phyloP scores from a whole-genome alignment of 2,888 invertebrate species.

The Steinernema scapterisci region DNA sequence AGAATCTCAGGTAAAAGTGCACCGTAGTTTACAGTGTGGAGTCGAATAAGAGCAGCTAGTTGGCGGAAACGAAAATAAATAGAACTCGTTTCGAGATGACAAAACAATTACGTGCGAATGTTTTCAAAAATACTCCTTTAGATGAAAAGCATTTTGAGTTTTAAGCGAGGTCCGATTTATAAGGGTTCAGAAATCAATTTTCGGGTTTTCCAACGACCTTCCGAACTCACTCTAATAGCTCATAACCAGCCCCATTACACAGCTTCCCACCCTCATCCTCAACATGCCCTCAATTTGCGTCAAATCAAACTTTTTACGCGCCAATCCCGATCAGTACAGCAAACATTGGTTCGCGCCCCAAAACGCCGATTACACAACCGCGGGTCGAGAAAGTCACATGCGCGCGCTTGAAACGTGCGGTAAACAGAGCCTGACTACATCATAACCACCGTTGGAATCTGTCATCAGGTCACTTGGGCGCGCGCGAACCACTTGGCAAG shows the following conservation, averaged over 20 bases:
- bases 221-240: too few relatives aligned
- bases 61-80: background rate
- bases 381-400: background rate
- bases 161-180: too few relatives aligned
- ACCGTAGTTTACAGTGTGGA: background rate
- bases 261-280: too few relatives aligned
- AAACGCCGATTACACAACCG: background rate
- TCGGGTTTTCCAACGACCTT: too few relatives aligned
- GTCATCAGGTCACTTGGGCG: conserved; percentile 13
- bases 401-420: background rate
- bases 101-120: background rate
- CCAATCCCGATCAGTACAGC: too few relatives aligned
- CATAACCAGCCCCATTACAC: too few relatives aligned
- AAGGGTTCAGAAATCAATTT: too few relatives aligned
- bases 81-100: background rate
- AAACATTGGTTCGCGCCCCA: too few relatives aligned
- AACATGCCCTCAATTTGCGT: too few relatives aligned
- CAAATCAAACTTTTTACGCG: too few relatives aligned
- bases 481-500: background rate
- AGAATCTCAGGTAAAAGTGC: background rate
- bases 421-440: conserved; percentile 4
- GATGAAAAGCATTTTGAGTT: too few relatives aligned
- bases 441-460: conserved; percentile 17
- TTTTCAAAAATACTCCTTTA: too few relatives aligned
- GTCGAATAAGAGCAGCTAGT: background rate